A percentile compares a stretch with the other conserved stretches of the same genome.
Evolutionary conservation across 2,113 vertebrate genomes (phyloP).

Genomic region (Rhodinocichla rosea): DNA sequence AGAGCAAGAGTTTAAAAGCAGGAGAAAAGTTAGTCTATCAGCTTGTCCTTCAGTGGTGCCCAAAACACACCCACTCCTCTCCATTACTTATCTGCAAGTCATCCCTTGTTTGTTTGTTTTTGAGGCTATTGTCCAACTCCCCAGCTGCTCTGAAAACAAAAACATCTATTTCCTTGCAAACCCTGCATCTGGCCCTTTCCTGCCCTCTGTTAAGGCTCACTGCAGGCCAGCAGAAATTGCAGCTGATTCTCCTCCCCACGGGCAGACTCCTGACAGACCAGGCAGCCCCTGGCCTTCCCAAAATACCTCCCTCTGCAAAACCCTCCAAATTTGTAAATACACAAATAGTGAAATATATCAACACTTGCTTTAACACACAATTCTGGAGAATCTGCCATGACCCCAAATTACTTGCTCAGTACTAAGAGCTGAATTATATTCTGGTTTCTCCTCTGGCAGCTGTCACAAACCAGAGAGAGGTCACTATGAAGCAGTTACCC

Average conservation of each 20-base stretch:
- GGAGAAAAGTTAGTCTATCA: background rate
- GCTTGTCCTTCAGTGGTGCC: background rate
- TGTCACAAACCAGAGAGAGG: background rate
- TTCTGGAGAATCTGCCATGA: background rate
- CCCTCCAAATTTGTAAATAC: background rate
- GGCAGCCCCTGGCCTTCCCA: background rate
- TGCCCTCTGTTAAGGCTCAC: background rate
- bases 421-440: background rate
- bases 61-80: background rate
- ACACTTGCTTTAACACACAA: background rate
- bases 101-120: background rate
- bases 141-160: conserved; percentile 25
- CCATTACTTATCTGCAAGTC: background rate
- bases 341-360: background rate
- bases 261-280: background rate
- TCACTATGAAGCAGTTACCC: background rate
- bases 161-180: background rate
- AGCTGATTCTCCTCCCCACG: background rate
- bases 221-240: background rate
- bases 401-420: background rate
- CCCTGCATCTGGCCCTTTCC: background rate
- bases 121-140: background rate
- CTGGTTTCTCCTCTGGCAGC: background rate
- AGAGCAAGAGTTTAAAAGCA: background rate
- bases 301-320: background rate